Percentiles rank a stretch among this genome's conserved stretches.
Evolutionary conservation across 2,888 invertebrate species (phyloP).

Genomic region (Cheilosia pagana): DNA sequence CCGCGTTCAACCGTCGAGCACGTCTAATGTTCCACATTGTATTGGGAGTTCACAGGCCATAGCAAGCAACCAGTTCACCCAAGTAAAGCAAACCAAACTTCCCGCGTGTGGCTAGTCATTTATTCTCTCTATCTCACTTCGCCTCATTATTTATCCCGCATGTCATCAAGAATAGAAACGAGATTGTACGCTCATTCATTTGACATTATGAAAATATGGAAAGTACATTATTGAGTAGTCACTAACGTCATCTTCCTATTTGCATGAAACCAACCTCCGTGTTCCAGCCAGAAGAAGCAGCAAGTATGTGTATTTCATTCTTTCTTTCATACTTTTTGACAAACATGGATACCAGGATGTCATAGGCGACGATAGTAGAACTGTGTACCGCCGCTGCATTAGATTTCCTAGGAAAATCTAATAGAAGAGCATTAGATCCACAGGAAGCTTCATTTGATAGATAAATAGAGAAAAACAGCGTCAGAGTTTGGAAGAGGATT

Average conservation of each 20-base stretch:
- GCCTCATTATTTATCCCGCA: constrained; percentile 17
- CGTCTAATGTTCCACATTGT: constrained; percentile 83
- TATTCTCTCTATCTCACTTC: constrained; percentile 69
- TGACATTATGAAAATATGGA: no score
- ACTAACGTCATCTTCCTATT: no score
- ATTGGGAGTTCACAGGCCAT: constrained; percentile 79
- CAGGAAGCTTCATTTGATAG: no score
- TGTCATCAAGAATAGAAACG: constrained; percentile 9
- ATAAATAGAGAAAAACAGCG: constrained; percentile 5
- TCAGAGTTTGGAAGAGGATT: neutral
- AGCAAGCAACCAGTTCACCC: constrained; percentile 19
- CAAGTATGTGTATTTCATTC: constrained; percentile 76
- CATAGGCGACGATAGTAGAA: constrained; percentile 79
- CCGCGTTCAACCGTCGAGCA: constrained; percentile 81
- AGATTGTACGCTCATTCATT: neutral
- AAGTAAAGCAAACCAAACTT: constrained; percentile 20
- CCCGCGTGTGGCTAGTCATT: constrained; percentile 24
- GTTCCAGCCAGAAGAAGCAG: no score
- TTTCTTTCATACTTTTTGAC: constrained; percentile 82
- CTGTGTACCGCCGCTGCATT: constrained; percentile 76
- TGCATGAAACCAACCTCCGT: no score
- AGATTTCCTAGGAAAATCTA: constrained; percentile 82
- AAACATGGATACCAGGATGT: constrained; percentile 83
- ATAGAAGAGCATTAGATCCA: constrained; percentile 78
- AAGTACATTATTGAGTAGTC: no score